Evolutionary conservation across 2,113 vertebrate genomes (phyloP).

Genomic region (Oreochromis niloticus): DNA sequence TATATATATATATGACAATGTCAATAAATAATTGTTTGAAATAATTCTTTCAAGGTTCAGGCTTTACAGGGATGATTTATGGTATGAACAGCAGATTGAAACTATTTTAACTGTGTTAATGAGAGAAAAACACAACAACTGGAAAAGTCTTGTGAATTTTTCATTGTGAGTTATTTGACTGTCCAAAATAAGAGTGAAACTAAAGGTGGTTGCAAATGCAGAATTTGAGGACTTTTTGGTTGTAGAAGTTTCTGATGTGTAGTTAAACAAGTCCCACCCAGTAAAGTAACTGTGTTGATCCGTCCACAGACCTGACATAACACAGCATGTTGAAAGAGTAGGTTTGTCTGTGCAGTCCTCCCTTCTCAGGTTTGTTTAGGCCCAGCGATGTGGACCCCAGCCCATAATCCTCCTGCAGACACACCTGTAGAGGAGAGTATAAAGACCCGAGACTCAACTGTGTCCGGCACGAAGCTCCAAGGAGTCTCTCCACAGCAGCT

Average conservation of each 20-base stretch:
- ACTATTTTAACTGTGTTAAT: not conserved
- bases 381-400: not conserved
- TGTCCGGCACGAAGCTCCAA: not conserved
- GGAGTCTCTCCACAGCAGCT: not conserved
- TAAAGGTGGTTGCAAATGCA: not conserved
- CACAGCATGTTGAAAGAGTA: not conserved
- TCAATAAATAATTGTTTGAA: not conserved
- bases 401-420: not conserved
- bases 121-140: not conserved
- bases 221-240: not conserved
- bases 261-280: not conserved
- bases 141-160: too few species aligned
- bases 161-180: not conserved
- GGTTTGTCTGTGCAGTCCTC: not conserved
- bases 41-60: not conserved
- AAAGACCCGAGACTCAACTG: not conserved
- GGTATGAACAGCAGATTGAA: not conserved
- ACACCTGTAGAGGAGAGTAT: not conserved
- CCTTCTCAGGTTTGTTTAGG: not conserved
- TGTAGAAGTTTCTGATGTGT: not conserved
- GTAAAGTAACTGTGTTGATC: not conserved
- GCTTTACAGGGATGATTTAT: not conserved
- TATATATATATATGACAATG: not conserved
- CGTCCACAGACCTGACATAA: not conserved
- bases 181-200: not conserved